Evolutionary conservation across 2,797 vertebrate species (phyloP), one percentile per base, ranked within the genome.

Genomic region (Centropyge bicolor): DNA sequence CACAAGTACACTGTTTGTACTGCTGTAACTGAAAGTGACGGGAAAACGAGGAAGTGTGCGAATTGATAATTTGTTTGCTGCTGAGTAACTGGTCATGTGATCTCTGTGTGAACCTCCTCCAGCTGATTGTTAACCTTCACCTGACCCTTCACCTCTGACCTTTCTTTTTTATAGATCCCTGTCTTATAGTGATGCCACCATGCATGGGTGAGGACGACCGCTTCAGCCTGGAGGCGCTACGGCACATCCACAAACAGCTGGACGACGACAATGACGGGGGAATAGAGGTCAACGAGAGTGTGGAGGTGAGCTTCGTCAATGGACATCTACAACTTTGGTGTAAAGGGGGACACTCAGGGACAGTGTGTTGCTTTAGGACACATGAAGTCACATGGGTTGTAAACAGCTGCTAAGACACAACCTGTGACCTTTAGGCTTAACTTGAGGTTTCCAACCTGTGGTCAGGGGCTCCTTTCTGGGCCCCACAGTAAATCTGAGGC

Each of bases 211-310:
- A 99, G 66, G 98, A 95, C 46, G 98, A 99, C 81, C 95, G 97
- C 75, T 98, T 96, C 92, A 99, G 98, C 75, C 94, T 99, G 41
- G 98, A 99, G 86, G 98, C 98, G 22, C 96, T 99, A 71, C 96
- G 97, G 35, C 97, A 96, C 92, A 99, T 99, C 89, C 98, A 99
- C 91, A 99, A 99, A 80, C 98, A 99, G 89, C 97, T 99, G 95
- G 98, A 99, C 31, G 98, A 99, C 57, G 98, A 99, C 95, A 98
- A 99, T 67, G 98, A 99, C 49, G 98, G 98, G 14, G 98, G 97
- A 1, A 99, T 99, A 46, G 98, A 99, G 92, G 98, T 99, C 84
- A 98, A 99, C 80, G 98, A 99, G 95, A 99, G 98, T 14, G 97
- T 98, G 88, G 98, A 99, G 97, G 98, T 99, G 94, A 94, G 91